These are phyloP conservation scores for Tympanuchus pallidicinctus DNA, from an alignment of 2,113 vertebrate genomes.

Conservation along the genomic window DNA sequence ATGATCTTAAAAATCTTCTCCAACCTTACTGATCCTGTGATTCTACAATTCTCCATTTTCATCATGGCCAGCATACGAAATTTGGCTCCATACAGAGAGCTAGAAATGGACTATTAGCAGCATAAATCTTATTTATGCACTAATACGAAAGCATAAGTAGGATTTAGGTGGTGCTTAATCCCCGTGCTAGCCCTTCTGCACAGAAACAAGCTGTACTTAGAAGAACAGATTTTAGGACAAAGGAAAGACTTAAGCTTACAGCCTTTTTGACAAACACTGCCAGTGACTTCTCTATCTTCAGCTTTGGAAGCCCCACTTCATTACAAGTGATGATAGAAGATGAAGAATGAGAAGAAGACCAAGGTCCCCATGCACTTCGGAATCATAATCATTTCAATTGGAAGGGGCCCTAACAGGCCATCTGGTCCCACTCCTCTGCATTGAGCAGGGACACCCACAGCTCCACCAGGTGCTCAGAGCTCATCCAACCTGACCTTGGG, in stretches of 20 bases:
- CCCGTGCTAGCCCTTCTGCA: not conserved
- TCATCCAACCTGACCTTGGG: too few relatives aligned
- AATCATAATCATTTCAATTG: too few relatives aligned
- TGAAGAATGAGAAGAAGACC: not conserved
- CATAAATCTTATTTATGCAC: constrained; percentile 9
- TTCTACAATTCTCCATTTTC: not conserved
- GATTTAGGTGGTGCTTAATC: not conserved
- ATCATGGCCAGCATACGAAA: not conserved
- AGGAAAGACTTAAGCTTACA: not conserved
- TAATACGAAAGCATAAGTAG: not conserved
- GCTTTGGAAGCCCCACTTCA: not conserved
- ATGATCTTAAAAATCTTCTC: too few relatives aligned
- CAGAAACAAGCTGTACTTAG: not conserved
- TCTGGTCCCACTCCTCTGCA: too few relatives aligned
- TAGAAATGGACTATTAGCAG: not conserved
- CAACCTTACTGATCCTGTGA: too few relatives aligned
- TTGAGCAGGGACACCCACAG: too few relatives aligned
- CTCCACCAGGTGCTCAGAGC: too few relatives aligned
- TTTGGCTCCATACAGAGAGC: not conserved
- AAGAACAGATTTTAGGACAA: not conserved
- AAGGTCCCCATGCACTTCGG: not conserved
- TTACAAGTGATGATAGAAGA: not conserved
- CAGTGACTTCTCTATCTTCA: not conserved
- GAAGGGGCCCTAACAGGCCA: too few relatives aligned
- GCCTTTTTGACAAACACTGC: not conserved